These are phyloP conservation scores for Abscondita cerata DNA, from an alignment of 2,888 invertebrate species.

Conservation along the genomic window DNA sequence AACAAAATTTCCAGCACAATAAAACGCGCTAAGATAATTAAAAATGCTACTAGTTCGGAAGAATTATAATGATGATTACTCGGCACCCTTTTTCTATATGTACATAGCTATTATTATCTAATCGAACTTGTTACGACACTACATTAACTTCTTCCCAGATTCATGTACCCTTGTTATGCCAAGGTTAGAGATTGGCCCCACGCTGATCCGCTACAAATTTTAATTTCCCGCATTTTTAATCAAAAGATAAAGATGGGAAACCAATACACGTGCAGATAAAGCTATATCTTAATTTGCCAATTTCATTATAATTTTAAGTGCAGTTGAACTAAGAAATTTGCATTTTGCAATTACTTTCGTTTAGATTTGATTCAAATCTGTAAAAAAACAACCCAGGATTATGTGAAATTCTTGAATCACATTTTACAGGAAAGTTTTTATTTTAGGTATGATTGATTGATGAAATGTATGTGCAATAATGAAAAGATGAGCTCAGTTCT, in stretches of 20 bases:
- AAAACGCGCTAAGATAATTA: conserved; percentile 57
- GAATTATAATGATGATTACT: conserved; percentile 46
- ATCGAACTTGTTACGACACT: conserved; percentile 26
- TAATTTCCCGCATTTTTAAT: conserved; percentile 4
- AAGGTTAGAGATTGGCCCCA: conserved; percentile 3
- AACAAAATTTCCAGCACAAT: conserved; percentile 58
- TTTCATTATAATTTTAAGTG: no score
- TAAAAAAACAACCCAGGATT: no score
- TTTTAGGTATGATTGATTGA: no score
- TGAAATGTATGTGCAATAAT: no score
- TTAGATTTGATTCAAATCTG: no score
- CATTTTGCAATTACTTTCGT: no score
- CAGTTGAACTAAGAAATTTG: no score
- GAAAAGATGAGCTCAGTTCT: no score
- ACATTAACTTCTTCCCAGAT: conserved; percentile 5
- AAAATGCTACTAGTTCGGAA: conserved; percentile 51
- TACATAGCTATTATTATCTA: conserved; percentile 13
- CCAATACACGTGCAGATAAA: no score
- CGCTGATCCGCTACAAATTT: conserved; percentile 4
- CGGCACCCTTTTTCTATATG: conserved; percentile 11
- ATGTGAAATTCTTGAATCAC: no score
- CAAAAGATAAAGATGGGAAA: background rate
- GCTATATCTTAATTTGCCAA: no score
- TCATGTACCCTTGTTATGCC: background rate
- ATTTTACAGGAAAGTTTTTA: no score